Evolutionary conservation across 2,797 vertebrate genomes (phyloP).

Genomic region (Gastrophryne carolinensis): DNA sequence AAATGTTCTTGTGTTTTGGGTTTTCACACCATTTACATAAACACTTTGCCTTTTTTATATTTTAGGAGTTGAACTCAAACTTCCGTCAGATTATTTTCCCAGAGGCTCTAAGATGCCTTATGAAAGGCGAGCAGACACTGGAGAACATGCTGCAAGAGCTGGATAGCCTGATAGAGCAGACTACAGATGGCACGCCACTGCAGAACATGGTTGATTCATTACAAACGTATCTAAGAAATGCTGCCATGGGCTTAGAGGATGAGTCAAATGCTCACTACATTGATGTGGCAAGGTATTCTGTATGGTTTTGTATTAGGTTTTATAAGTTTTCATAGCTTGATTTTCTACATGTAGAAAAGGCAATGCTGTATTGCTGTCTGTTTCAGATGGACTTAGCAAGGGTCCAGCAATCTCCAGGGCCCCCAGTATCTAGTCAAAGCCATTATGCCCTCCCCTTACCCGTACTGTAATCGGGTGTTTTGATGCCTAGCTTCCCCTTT

Average conservation of each 20-base stretch:
- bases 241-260: conserved; percentile 83
- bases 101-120: conserved; percentile 90
- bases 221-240: conserved; percentile 79
- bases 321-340: too few species aligned
- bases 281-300: conserved; percentile 84
- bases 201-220: conserved; percentile 85
- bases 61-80: conserved; percentile 91
- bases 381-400: too few species aligned
- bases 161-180: conserved; percentile 90
- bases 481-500: too few species aligned
- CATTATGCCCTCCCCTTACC: too few species aligned
- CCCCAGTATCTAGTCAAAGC: too few species aligned
- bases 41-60: background rate
- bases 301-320: too few species aligned
- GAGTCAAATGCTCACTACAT: conserved; percentile 86
- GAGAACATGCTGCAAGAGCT: conserved; percentile 90
- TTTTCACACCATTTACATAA: too few species aligned
- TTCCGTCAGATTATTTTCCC: conserved; percentile 98
- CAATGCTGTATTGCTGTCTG: too few species aligned
- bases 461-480: too few species aligned
- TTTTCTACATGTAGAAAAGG: too few species aligned
- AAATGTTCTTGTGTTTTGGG: too few species aligned
- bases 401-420: too few species aligned
- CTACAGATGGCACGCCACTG: conserved; percentile 86
- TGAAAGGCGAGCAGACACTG: conserved; percentile 92